Evolutionary conservation across 2,113 vertebrate genomes (phyloP).

Genomic region (Equus przewalskii): DNA sequence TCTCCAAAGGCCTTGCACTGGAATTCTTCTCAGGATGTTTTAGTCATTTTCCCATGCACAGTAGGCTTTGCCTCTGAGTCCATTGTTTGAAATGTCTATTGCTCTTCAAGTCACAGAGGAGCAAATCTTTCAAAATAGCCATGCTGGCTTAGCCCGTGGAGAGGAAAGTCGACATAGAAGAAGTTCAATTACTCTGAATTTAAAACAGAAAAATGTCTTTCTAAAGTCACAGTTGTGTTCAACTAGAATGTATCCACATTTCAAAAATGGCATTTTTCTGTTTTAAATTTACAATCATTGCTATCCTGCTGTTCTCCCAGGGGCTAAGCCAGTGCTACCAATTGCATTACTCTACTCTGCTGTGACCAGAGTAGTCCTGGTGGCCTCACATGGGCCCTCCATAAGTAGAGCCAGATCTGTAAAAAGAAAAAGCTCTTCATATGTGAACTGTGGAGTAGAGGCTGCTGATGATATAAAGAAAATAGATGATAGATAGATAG

Average conservation of each 20-base stretch:
- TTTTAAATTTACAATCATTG: constrained; percentile 68
- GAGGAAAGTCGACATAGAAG: constrained; percentile 48
- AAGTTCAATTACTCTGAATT: constrained; percentile 79
- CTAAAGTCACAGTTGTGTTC: constrained; percentile 60
- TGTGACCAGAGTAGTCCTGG: neutral
- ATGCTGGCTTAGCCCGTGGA: constrained; percentile 52
- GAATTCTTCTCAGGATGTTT: constrained; percentile 60
- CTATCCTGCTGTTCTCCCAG: neutral
- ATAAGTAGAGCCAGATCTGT: neutral
- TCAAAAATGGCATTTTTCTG: constrained; percentile 65
- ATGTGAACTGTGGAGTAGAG: neutral
- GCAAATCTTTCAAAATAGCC: constrained; percentile 66
- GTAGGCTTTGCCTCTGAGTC: constrained; percentile 58
- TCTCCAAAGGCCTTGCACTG: neutral
- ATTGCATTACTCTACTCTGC: neutral
- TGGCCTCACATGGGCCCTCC: neutral
- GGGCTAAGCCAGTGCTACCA: neutral
- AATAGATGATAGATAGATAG: neutral
- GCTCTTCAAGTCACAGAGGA: constrained; percentile 69
- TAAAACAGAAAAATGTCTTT: constrained; percentile 69
- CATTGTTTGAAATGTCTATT: constrained; percentile 69
- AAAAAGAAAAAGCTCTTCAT: neutral
- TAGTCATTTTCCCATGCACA: constrained; percentile 55
- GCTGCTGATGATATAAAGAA: neutral
- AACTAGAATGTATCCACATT: constrained; percentile 37